Evolutionary conservation across 2,113 vertebrate genomes (phyloP).

Genomic region (Arenaria interpres): DNA sequence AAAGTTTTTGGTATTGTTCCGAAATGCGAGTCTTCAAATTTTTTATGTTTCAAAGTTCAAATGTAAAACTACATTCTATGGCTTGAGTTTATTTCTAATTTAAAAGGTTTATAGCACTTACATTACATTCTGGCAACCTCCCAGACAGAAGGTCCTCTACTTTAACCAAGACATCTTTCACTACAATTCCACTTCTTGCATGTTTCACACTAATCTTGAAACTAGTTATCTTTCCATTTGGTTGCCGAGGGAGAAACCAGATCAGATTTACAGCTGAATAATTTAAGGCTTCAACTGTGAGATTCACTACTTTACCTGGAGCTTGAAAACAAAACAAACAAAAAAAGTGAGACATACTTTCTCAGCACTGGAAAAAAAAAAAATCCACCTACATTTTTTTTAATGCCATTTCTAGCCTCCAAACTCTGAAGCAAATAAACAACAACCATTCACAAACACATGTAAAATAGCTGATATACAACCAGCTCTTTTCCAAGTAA

Average conservation of each 20-base stretch:
- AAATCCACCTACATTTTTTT: neutral
- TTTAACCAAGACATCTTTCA: slow-evolving; percentile 86
- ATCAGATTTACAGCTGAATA: slow-evolving; percentile 88
- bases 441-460: neutral
- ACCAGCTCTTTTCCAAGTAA: neutral
- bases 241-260: slow-evolving; percentile 92
- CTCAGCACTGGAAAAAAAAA: neutral
- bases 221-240: slow-evolving; percentile 94
- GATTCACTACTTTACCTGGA: slow-evolving; percentile 92
- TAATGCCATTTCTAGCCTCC: neutral
- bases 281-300: slow-evolving; percentile 89
- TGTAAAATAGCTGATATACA: neutral
- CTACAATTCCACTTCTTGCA: slow-evolving; percentile 85
- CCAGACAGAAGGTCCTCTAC: slow-evolving; percentile 90
- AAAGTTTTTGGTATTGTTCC: neutral
- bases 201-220: slow-evolving; percentile 94
- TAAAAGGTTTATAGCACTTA: slow-evolving; percentile 68
- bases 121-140: slow-evolving; percentile 92
- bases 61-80: neutral
- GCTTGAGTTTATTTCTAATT: neutral
- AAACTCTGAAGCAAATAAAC: neutral
- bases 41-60: neutral
- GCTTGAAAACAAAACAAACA: slow-evolving; percentile 76
- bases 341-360: neutral
- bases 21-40: neutral